phyloP scores from a whole-genome alignment of 2,113 vertebrate species.

The Orthonyx spaldingii region DNA sequence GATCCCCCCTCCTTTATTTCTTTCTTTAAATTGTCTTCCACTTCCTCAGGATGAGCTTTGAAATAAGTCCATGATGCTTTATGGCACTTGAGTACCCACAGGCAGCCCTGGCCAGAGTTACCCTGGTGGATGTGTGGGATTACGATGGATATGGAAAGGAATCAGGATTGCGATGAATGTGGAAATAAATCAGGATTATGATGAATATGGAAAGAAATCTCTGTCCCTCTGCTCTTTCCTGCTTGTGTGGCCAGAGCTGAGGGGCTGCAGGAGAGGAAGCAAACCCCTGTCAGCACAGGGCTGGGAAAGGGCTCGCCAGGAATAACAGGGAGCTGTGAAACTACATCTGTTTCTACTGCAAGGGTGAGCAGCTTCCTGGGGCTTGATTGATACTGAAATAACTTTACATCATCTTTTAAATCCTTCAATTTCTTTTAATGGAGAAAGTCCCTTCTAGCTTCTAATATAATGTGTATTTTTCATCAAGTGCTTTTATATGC shows the following conservation, averaged over 20 bases:
- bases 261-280: background rate
- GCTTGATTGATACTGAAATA: background rate
- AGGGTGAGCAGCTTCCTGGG: background rate
- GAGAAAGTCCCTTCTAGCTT: background rate
- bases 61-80: background rate
- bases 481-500: background rate
- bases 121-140: background rate
- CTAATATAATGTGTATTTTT: background rate
- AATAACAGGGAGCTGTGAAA: background rate
- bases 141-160: background rate
- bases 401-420: background rate
- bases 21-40: background rate
- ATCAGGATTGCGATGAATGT: background rate
- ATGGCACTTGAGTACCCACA: background rate
- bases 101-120: background rate
- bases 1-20: background rate
- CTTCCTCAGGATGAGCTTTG: background rate
- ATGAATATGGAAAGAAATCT: background rate
- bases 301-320: background rate
- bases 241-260: background rate
- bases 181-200: background rate
- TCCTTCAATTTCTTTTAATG: background rate
- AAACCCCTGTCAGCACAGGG: background rate
- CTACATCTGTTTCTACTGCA: background rate
- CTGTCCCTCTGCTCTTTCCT: background rate